Conservation (phyloP, 2,888 invertebrate genomes). For the Dolichopus griseipennis region DNA sequence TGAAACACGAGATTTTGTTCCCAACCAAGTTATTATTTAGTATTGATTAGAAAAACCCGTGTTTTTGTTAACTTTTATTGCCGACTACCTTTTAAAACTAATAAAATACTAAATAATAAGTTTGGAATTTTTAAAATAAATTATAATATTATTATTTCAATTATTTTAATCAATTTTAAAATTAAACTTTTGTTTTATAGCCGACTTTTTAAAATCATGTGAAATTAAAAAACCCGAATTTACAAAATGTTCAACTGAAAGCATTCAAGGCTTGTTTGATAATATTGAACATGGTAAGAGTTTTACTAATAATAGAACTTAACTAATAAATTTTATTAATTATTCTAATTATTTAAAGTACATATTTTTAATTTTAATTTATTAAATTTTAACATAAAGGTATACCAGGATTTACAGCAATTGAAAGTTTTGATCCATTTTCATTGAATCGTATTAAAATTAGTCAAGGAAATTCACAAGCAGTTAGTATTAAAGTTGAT, state of each 20-base stretch:
- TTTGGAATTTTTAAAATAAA: too few relatives aligned
- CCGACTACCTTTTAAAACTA: too few relatives aligned
- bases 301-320: conserved; percentile 8
- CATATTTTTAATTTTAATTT: neutral
- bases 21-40: too few relatives aligned
- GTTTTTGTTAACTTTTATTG: too few relatives aligned
- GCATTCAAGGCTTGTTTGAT: conserved; percentile 48
- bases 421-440: conserved; percentile 59
- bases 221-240: conserved; percentile 54
- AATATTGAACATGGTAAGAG: conserved; percentile 44
- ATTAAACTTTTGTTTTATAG: conserved; percentile 43
- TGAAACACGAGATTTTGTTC: too few relatives aligned
- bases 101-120: too few relatives aligned
- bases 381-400: conserved; percentile 24
- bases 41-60: too few relatives aligned
- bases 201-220: conserved; percentile 57
- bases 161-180: too few relatives aligned
- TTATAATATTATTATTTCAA: too few relatives aligned
- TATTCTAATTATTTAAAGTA: neutral
- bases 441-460: conserved; percentile 59
- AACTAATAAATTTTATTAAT: too few relatives aligned
- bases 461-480: conserved; percentile 59
- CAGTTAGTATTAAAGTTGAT: conserved; percentile 65
- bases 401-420: conserved; percentile 42
- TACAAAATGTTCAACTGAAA: conserved; percentile 55